Evolutionary conservation across 2,888 invertebrate species (phyloP).

Genomic region (Pristionchus entomophagus): DNA sequence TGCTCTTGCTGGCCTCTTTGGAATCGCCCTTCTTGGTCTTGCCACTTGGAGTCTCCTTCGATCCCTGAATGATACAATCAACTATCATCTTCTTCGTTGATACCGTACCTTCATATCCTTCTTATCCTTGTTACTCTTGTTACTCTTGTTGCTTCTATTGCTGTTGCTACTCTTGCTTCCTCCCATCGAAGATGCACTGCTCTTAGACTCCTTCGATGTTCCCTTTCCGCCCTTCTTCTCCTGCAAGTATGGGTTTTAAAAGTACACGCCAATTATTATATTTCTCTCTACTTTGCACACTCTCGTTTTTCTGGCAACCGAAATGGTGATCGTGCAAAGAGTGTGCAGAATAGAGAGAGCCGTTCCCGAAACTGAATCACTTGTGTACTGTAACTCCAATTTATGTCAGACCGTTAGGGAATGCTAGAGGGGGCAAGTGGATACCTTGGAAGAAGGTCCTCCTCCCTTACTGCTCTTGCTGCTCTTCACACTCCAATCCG

Average conservation of each 20-base stretch:
- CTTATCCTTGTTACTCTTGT: neutral
- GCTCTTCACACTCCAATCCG: neutral
- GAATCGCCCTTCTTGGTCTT: slow-evolving; percentile 13
- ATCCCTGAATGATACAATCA: neutral
- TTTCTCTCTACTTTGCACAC: no score
- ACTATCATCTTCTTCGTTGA: neutral
- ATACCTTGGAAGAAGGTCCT: neutral
- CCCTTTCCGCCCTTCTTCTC: neutral
- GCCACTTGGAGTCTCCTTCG: slow-evolving; percentile 19
- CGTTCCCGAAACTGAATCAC: neutral
- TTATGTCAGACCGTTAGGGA: no score
- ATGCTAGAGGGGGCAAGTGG: no score
- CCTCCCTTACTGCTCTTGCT: slow-evolving; percentile 10
- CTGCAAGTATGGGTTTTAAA: no score
- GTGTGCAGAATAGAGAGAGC: neutral
- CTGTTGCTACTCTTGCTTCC: slow-evolving; percentile 13
- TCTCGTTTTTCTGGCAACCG: no score
- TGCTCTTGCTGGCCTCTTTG: slow-evolving; percentile 7
- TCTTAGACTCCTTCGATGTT: neutral
- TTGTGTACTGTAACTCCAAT: no score
- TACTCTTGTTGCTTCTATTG: slow-evolving; percentile 8
- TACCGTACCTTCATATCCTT: neutral
- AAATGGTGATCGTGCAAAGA: neutral
- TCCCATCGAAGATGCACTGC: neutral
- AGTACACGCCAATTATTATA: no score